Percentiles rank a stretch among this genome's conserved stretches.
phyloP scores from a whole-genome alignment of 2,113 vertebrate species.

The Semnornis frantzii region DNA sequence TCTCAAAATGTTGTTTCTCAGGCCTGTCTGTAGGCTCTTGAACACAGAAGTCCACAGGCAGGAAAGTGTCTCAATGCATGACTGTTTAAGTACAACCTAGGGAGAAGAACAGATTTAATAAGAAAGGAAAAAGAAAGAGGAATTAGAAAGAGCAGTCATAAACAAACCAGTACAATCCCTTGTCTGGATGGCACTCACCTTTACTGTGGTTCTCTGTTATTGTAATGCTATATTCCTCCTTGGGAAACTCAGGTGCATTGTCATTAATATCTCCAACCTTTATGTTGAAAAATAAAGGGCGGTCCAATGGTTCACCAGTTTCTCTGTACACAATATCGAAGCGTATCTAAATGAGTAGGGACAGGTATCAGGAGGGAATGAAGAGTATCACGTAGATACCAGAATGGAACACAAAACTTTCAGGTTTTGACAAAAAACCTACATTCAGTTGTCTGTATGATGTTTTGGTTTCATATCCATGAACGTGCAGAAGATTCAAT shows the following conservation, averaged over 20 bases:
- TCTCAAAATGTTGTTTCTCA: background rate
- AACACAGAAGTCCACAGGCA: background rate
- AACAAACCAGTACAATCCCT: background rate
- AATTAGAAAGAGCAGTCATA: background rate
- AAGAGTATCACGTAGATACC: no score
- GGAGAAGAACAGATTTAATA: background rate
- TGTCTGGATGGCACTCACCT: background rate
- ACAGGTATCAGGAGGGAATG: background rate
- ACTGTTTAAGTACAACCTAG: background rate
- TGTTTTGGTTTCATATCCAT: background rate
- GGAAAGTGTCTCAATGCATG: background rate
- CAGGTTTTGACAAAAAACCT: background rate
- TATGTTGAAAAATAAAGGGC: constrained; percentile 78
- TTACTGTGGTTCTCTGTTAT: constrained; percentile 69
- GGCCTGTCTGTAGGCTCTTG: background rate
- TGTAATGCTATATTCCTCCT: background rate
- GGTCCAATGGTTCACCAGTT: constrained; percentile 23
- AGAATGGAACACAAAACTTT: background rate
- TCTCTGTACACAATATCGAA: constrained; percentile 65
- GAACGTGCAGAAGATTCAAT: background rate
- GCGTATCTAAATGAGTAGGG: constrained; percentile 66
- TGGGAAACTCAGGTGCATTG: constrained; percentile 74
- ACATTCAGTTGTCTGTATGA: no score
- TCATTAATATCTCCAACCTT: constrained; percentile 82
- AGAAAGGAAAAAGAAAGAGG: background rate